phyloP scores from a whole-genome alignment of 2,113 vertebrate species.

The Rhombomys opimus region DNA sequence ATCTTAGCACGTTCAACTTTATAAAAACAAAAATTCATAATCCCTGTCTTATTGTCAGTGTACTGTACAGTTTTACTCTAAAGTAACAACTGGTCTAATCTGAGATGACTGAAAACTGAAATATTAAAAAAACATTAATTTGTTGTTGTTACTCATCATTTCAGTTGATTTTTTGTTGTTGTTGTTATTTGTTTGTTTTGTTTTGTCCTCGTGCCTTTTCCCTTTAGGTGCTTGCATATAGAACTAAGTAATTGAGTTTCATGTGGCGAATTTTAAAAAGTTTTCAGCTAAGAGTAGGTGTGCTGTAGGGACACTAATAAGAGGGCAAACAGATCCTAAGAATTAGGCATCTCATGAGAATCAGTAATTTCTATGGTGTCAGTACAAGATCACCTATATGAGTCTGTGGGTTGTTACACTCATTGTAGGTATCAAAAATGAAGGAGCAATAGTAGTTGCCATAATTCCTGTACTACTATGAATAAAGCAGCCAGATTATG shows the following conservation, averaged over 20 bases:
- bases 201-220: background rate
- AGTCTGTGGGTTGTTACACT: background rate
- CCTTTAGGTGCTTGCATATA: background rate
- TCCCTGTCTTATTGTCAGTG: accelerated
- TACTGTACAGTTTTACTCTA: background rate
- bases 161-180: background rate
- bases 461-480: background rate
- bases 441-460: background rate
- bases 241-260: background rate
- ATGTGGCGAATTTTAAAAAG: background rate
- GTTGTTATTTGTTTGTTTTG: background rate
- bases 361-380: background rate
- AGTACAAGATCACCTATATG: background rate
- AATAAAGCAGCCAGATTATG: background rate
- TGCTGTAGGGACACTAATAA: background rate
- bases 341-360: background rate
- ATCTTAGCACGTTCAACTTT: background rate
- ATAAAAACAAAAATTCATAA: background rate
- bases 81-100: background rate
- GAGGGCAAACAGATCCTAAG: background rate
- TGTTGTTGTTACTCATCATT: background rate
- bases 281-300: background rate
- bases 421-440: background rate
- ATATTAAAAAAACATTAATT: background rate
- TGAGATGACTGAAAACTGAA: background rate